Base-by-base conservation (phyloP, 2,113 vertebrate species). In the Cyprinodon variegatus region DNA sequence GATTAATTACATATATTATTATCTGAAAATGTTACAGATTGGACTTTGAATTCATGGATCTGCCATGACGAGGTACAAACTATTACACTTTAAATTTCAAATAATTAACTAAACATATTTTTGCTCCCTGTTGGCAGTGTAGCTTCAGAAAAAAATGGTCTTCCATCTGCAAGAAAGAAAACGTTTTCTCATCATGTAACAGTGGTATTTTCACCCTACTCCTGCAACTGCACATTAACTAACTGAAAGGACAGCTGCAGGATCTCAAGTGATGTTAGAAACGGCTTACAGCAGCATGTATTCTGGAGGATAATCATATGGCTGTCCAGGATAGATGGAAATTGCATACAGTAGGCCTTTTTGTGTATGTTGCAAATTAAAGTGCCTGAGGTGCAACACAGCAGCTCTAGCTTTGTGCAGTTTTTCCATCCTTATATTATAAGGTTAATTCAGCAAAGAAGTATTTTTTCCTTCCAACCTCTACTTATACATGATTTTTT, bases 251-350 rank as follows among this genome's bases (percentile, higher is more conserved):
- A 48, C 41, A 57, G 59, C 65, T 57, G 11, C 20, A 63, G 46
- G 61, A 69, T 37, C 61, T 77, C 61, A 45, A 60, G 64, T 79
- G 65, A 63, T 65, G 37, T 57, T 45, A 5, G 41, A 75, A 81
- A 70, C 13, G 14, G 4, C 53, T 75, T 50, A 70, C 41, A 80
- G 72, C 61, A 14, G 78, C 22, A 65, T 61, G 36, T 60, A 29
- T 29, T 75, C 40, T 53, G 67, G 22, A 75, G 50, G 50, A 70
- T 74, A 64, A 60, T 29, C 62, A 67, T 43, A 50, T 61, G 43
- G 15, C 53, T 62, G 57, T 57, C 50, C 61, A 60, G 37, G 53
- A 75, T 41, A 65, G 63, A 61, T 76, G 38, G 20, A 53, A 73
- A 45, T 38, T 61, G 65, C 53, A 60, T 38, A 7, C 20, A 40